phyloP scores from a whole-genome alignment of 2,888 invertebrate genomes.

The Diplazon laetatorius region DNA sequence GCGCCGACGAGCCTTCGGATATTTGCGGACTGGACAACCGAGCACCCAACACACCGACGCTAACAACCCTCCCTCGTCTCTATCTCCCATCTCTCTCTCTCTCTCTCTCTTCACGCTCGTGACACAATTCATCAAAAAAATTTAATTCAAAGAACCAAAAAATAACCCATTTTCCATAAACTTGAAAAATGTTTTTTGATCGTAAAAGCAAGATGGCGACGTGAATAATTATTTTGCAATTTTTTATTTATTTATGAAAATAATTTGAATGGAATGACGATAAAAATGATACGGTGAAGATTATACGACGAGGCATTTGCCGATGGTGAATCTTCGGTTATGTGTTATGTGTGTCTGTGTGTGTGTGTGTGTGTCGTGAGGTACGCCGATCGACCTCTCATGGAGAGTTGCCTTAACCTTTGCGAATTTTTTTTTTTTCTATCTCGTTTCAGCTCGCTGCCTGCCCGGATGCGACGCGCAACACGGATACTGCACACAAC shows the following conservation, averaged over 20 bases:
- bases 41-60: slow-evolving; percentile 24
- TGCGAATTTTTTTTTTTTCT: slow-evolving; percentile 80
- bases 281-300: background rate
- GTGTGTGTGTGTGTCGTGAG: slow-evolving; percentile 72
- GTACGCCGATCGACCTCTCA: slow-evolving; percentile 79
- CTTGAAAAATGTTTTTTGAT: too few species aligned
- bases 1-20: slow-evolving; percentile 69
- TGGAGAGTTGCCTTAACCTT: slow-evolving; percentile 80
- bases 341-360: slow-evolving; percentile 53
- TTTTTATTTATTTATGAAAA: too few species aligned
- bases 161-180: too few species aligned
- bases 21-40: slow-evolving; percentile 74
- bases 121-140: slow-evolving; percentile 74
- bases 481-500: slow-evolving; percentile 95
- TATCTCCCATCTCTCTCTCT: background rate
- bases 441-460: slow-evolving; percentile 93
- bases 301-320: slow-evolving; percentile 32
- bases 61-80: background rate
- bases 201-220: too few species aligned
- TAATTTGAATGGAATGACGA: too few species aligned
- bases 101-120: slow-evolving; percentile 59
- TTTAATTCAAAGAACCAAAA: too few species aligned
- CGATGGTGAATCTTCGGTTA: slow-evolving; percentile 14
- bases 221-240: too few species aligned
- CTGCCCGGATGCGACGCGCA: slow-evolving; percentile 94